These are phyloP conservation scores for Torymus auratus DNA, from an alignment of 2,888 invertebrate species.

Conservation along the genomic window DNA sequence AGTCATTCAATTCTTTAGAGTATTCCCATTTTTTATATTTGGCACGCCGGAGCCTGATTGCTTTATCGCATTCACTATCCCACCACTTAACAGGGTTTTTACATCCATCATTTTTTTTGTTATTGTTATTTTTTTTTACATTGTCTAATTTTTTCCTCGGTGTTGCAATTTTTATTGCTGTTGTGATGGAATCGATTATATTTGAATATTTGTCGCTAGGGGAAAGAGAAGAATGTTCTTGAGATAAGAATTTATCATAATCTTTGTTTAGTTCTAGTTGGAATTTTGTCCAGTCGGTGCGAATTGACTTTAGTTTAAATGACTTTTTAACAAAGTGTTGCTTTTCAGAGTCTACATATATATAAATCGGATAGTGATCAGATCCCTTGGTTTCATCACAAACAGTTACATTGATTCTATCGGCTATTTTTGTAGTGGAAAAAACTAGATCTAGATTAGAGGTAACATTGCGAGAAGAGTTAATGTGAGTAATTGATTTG, in stretches of 20 bases:
- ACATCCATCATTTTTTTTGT: not conserved
- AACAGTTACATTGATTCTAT: not conserved
- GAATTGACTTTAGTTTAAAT: not conserved
- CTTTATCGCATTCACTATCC: not conserved
- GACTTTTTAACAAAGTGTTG: not conserved
- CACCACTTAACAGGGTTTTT: not conserved
- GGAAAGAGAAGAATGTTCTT: not conserved
- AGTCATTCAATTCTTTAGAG: not conserved
- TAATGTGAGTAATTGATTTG: not conserved
- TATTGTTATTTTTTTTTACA: too few relatives aligned
- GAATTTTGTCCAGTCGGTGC: not conserved
- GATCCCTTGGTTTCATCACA: not conserved
- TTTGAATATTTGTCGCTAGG: not conserved
- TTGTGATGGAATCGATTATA: too few relatives aligned
- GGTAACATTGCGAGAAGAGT: not conserved
- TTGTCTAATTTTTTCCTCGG: too few relatives aligned
- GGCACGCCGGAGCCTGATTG: not conserved
- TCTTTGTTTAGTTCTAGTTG: not conserved
- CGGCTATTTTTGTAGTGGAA: not conserved
- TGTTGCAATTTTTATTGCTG: too few relatives aligned
- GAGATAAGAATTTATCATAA: not conserved
- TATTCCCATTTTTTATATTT: not conserved
- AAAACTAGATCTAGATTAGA: not conserved
- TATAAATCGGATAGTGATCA: constrained; percentile 4
- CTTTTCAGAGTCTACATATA: not conserved